Percentiles rank a stretch among this genome's conserved stretches.
Evolutionary conservation across 2,113 vertebrate genomes (phyloP).

Genomic region (Semnornis frantzii): DNA sequence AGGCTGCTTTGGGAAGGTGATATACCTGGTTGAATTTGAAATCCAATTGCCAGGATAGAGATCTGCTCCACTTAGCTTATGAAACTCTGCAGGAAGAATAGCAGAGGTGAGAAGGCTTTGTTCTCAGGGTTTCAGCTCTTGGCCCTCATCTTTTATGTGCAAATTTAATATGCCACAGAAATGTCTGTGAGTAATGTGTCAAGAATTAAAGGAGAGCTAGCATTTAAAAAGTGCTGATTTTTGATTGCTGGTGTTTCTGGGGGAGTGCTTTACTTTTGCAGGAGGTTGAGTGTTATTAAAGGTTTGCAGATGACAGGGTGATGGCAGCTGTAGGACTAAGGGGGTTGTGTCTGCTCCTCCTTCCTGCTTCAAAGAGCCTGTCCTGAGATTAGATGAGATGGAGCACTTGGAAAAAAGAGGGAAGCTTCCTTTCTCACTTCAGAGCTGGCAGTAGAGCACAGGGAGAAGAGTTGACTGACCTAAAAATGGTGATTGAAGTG

Average conservation of each 20-base stretch:
- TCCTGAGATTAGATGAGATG: neutral
- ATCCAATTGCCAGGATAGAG: neutral
- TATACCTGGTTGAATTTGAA: constrained; percentile 4
- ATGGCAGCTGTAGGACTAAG: neutral
- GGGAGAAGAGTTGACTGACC: neutral
- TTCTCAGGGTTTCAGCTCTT: constrained; percentile 10
- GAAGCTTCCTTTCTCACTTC: neutral
- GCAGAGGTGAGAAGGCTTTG: constrained; percentile 28
- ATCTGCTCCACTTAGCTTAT: constrained; percentile 19
- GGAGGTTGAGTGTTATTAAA: neutral
- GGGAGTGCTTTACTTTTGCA: neutral
- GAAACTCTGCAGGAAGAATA: neutral
- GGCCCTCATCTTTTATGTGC: constrained; percentile 17
- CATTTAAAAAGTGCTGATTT: neutral
- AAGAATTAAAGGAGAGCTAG: neutral
- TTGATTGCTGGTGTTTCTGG: neutral
- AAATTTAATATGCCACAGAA: neutral
- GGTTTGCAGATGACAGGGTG: neutral
- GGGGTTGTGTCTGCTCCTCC: neutral
- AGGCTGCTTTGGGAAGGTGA: constrained; percentile 11
- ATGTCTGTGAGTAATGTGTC: neutral
- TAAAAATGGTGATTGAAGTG: neutral
- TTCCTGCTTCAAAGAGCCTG: neutral
- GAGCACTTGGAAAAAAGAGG: neutral
- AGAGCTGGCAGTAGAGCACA: rapidly evolving